A percentile compares a stretch with the other conserved stretches of the same genome.
These are phyloP conservation scores for Acanthiza pusilla DNA, from an alignment of 2,797 vertebrate genomes.

Conservation along the genomic window DNA sequence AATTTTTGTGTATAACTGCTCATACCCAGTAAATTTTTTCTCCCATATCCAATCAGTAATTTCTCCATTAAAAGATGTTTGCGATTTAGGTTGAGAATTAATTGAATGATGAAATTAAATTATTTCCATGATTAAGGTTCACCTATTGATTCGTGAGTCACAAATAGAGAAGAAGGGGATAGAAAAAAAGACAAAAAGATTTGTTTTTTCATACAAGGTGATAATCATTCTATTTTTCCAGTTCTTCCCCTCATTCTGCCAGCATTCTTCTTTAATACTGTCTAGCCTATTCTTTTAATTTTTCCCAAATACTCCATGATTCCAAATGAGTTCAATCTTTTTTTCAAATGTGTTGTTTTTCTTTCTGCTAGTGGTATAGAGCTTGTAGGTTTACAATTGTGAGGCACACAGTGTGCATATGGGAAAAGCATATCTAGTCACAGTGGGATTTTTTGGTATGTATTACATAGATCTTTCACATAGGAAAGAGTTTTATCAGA, in stretches of 20 bases:
- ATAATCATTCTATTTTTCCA: neutral
- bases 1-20: neutral
- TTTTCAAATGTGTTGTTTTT: neutral
- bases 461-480: neutral
- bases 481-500: neutral
- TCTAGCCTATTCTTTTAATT: neutral
- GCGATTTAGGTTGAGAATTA: neutral
- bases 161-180: neutral
- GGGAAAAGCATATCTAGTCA: neutral
- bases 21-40: neutral
- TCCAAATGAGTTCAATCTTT: neutral
- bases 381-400: neutral
- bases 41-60: accelerated
- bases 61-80: neutral
- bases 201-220: neutral
- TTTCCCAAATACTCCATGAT: neutral
- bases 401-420: neutral
- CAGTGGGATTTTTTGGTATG: neutral
- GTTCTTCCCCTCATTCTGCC: neutral
- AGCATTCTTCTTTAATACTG: neutral
- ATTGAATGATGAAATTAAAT: neutral
- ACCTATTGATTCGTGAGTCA: neutral
- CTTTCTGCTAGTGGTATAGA: neutral
- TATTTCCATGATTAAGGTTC: neutral
- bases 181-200: neutral